Percentiles rank a stretch among this genome's conserved stretches.
These are phyloP conservation scores for Lathamus discolor DNA, from an alignment of 2,113 vertebrate species.

Conservation along the genomic window DNA sequence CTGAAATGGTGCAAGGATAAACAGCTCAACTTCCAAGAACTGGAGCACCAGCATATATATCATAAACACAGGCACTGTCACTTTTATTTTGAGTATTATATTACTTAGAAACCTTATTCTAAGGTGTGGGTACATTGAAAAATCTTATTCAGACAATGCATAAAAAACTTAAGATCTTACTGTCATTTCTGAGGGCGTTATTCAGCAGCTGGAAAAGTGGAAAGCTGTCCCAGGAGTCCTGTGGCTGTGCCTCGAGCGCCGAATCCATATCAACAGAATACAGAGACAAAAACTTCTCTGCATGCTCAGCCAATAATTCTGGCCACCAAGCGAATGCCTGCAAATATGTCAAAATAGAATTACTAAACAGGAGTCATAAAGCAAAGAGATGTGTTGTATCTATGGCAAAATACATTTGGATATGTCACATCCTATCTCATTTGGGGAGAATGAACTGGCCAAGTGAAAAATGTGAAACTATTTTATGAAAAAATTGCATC, in stretches of 20 bases:
- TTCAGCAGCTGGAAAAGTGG: slow-evolving; percentile 96
- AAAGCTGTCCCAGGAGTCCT: slow-evolving; percentile 96
- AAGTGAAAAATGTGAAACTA: neutral
- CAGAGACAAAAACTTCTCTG: slow-evolving; percentile 92
- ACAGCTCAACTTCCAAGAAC: neutral
- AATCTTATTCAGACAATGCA: neutral
- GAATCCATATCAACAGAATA: slow-evolving; percentile 91
- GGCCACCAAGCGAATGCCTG: slow-evolving; percentile 97
- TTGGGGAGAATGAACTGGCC: neutral
- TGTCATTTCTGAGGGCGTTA: slow-evolving; percentile 88
- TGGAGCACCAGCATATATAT: neutral
- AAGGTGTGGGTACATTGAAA: neutral
- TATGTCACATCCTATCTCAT: neutral
- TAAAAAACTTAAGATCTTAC: slow-evolving; percentile 74
- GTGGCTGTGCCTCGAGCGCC: slow-evolving; percentile 84
- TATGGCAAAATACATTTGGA: neutral
- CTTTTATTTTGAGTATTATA: neutral
- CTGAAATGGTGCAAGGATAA: neutral
- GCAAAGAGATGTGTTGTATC: neutral
- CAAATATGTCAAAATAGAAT: neutral
- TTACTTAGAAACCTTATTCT: neutral
- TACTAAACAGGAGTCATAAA: neutral
- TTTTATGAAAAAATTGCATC: neutral
- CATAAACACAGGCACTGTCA: neutral
- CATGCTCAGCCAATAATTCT: slow-evolving; percentile 89